phyloP scores from a whole-genome alignment of 1,140 invertebrate species.

The Theocolax elegans region DNA sequence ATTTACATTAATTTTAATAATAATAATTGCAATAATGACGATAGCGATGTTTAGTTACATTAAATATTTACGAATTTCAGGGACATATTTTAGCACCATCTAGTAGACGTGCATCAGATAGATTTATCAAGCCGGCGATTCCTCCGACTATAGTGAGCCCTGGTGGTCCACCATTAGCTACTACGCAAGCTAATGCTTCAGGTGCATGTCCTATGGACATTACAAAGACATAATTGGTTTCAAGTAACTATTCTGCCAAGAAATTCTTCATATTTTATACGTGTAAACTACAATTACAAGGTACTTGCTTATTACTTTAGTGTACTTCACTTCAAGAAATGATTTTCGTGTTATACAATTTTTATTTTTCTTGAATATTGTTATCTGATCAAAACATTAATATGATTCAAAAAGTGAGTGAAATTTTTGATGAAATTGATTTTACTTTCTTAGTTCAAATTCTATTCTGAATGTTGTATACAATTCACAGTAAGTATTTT shows the following conservation, averaged over 20 bases:
- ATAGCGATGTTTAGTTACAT: not conserved
- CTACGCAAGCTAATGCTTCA: slow-evolving; percentile 48
- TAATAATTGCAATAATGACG: not conserved
- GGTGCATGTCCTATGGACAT: slow-evolving; percentile 65
- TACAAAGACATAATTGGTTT: slow-evolving; percentile 61
- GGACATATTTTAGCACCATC: slow-evolving; percentile 62
- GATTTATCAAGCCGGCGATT: slow-evolving; percentile 82
- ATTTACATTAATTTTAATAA: not conserved
- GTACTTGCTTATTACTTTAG: slow-evolving; percentile 47
- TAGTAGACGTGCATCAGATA: slow-evolving; percentile 76
- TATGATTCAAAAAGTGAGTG: too few relatives aligned
- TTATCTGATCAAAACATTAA: too few relatives aligned
- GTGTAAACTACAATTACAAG: slow-evolving; percentile 42
- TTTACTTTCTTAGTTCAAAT: too few relatives aligned
- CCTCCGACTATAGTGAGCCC: slow-evolving; percentile 68
- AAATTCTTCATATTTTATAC: slow-evolving; percentile 51
- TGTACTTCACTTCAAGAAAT: slow-evolving; percentile 11
- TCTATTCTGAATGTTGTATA: too few relatives aligned
- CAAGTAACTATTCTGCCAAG: slow-evolving; percentile 42
- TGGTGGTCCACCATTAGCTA: slow-evolving; percentile 53
- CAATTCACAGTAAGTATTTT: too few relatives aligned
- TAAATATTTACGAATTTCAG: slow-evolving; percentile 46
- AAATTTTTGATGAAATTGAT: too few relatives aligned
- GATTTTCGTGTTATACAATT: not conserved
- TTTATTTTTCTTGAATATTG: not conserved